Evolutionary conservation across 2,113 vertebrate species (phyloP).

Genomic region (Numenius arquata): DNA sequence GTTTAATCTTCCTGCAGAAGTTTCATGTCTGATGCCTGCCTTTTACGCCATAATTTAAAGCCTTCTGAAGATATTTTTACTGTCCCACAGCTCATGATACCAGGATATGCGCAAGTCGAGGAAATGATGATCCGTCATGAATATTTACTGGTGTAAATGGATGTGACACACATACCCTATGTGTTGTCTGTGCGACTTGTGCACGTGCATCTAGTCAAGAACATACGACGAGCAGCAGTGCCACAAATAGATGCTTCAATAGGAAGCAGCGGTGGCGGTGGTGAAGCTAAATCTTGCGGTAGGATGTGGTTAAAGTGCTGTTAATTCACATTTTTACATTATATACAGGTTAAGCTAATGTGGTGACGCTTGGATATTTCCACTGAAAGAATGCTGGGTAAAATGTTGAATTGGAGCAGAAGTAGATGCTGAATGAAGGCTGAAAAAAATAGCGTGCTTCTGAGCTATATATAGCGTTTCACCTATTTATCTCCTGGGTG

Average conservation of each 20-base stretch:
- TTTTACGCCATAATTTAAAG: neutral
- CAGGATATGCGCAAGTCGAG: neutral
- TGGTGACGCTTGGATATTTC: neutral
- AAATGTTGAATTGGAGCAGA: constrained; percentile 40
- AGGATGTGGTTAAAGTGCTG: constrained; percentile 56
- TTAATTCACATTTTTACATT: neutral
- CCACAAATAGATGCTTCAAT: neutral
- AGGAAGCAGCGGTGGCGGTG: neutral
- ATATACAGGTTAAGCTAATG: neutral
- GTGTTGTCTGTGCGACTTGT: neutral
- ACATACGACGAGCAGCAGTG: neutral
- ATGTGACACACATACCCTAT: neutral
- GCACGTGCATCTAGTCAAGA: neutral
- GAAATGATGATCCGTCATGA: neutral
- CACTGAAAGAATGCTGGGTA: neutral
- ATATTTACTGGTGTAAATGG: neutral
- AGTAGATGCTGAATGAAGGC: constrained; percentile 27
- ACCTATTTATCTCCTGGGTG: neutral
- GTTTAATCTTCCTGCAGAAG: neutral
- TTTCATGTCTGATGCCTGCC: neutral
- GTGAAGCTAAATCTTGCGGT: neutral
- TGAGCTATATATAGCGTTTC: neutral
- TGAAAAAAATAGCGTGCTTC: neutral
- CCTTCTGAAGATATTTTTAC: neutral
- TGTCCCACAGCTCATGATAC: neutral